Evolutionary conservation across 2,797 vertebrate species (phyloP).

Genomic region (Neomorphus geoffroyi): DNA sequence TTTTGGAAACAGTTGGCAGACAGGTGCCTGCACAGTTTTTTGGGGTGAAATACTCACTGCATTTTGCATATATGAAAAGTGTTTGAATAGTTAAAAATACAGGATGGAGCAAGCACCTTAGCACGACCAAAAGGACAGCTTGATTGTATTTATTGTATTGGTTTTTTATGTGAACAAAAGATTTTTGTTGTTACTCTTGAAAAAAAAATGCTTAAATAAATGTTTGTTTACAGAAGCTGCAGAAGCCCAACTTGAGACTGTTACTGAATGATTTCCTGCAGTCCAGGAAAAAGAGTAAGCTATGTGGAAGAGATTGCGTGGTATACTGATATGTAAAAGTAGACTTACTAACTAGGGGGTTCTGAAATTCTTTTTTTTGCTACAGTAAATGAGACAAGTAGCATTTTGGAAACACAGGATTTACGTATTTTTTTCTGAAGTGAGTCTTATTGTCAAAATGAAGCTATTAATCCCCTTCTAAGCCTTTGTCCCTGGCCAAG

Average conservation of each 20-base stretch:
- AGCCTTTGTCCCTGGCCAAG: conserved; percentile 60
- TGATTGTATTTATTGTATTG: background rate
- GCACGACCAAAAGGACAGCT: background rate
- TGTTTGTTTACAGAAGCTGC: conserved; percentile 79
- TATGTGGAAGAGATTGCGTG: background rate
- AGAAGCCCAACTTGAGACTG: conserved; percentile 83
- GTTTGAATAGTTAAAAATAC: background rate
- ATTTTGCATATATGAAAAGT: background rate
- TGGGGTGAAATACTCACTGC: background rate
- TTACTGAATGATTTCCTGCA: conserved; percentile 81
- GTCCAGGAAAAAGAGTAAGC: conserved; percentile 79
- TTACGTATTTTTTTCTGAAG: conserved; percentile 69
- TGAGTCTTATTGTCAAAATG: conserved; percentile 73
- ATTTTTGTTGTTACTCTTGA: background rate
- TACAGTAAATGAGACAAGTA: conserved; percentile 44
- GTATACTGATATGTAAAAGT: background rate
- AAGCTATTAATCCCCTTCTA: conserved; percentile 64
- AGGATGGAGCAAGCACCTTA: background rate
- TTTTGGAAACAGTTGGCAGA: no score
- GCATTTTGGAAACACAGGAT: conserved; percentile 54
- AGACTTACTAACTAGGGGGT: background rate
- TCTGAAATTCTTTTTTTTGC: background rate
- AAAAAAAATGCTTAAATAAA: background rate
- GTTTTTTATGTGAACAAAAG: no score
- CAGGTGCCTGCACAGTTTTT: no score